These are phyloP conservation scores for Metridium senile DNA, from an alignment of 92 coral and sea anemone species.

Conservation along the genomic window DNA sequence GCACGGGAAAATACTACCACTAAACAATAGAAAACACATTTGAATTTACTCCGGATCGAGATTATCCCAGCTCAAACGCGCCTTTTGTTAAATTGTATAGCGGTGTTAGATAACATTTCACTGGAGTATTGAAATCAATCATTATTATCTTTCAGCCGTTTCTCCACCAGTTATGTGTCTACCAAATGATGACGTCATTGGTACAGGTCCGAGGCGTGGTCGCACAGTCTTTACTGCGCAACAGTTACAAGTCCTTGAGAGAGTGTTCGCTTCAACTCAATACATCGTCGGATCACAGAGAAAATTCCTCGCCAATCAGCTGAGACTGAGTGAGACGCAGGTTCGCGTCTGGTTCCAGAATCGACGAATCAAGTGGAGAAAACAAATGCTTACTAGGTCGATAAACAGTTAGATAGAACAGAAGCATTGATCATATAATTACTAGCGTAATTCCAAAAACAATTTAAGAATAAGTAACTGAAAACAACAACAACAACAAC, in stretches of 20 bases:
- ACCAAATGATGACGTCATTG: not conserved
- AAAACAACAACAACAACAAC: too few relatives aligned
- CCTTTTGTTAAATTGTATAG: too few relatives aligned
- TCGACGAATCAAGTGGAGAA: slow-evolving; percentile 73
- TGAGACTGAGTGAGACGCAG: slow-evolving; percentile 70
- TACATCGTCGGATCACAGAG: slow-evolving; percentile 74
- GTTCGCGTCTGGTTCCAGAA: slow-evolving; percentile 80
- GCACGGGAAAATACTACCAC: too few relatives aligned
- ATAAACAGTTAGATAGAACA: not conserved
- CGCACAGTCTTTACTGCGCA: slow-evolving; percentile 72
- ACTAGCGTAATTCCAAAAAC: not conserved
- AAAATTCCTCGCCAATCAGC: slow-evolving; percentile 54
- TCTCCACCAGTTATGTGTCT: slow-evolving; percentile 18
- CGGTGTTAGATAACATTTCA: too few relatives aligned
- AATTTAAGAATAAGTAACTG: too few relatives aligned
- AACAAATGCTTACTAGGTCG: slow-evolving; percentile 46
- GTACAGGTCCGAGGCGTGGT: slow-evolving; percentile 58
- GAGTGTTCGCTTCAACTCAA: slow-evolving; percentile 56
- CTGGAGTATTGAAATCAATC: too few relatives aligned
- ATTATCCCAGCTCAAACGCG: too few relatives aligned
- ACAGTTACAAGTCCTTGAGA: slow-evolving; percentile 68
- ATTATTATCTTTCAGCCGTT: not conserved
- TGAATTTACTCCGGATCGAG: too few relatives aligned
- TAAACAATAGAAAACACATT: too few relatives aligned
- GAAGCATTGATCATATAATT: not conserved